Evolutionary conservation across 2,888 invertebrate species (phyloP).

Genomic region (Bugulina stolonifera): DNA sequence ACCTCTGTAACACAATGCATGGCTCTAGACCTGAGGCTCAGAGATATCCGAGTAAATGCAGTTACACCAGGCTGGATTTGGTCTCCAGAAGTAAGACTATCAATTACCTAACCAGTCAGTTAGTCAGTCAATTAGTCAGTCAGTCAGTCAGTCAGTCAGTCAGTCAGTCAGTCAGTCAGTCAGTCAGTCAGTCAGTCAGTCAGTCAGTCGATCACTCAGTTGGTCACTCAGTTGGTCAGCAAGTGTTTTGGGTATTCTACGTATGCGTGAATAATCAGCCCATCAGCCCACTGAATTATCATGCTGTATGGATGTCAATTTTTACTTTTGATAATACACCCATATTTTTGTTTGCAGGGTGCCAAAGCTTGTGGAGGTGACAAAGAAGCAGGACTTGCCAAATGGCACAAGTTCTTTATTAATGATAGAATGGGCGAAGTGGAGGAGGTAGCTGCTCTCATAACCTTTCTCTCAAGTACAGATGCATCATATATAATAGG

Average conservation of each 20-base stretch:
- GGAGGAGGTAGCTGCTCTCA: constrained; percentile 26
- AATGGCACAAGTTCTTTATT: constrained; percentile 23
- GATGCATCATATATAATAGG: constrained; percentile 27
- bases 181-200: too few species aligned
- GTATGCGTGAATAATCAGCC: too few species aligned
- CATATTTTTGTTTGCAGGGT: too few species aligned
- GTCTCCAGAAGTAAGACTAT: constrained; percentile 30
- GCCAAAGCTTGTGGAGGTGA: constrained; percentile 11
- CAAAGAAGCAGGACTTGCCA: neutral
- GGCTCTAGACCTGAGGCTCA: constrained; percentile 29
- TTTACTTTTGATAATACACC: neutral
- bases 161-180: too few species aligned
- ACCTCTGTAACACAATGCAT: constrained; percentile 28
- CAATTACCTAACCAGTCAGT: too few species aligned
- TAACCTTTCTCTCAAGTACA: constrained; percentile 12
- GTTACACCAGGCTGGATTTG: constrained; percentile 30
- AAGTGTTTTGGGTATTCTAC: too few species aligned
- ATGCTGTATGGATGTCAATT: too few species aligned
- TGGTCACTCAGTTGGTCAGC: too few species aligned
- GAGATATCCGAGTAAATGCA: constrained; percentile 30
- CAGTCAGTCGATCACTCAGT: too few species aligned
- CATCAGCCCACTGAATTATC: too few species aligned
- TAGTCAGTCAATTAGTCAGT: too few species aligned
- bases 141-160: too few species aligned
- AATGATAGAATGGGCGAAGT: constrained; percentile 18